These are phyloP conservation scores for Neopipo cinnamomea DNA, from an alignment of 2,113 vertebrate species.

Conservation along the genomic window DNA sequence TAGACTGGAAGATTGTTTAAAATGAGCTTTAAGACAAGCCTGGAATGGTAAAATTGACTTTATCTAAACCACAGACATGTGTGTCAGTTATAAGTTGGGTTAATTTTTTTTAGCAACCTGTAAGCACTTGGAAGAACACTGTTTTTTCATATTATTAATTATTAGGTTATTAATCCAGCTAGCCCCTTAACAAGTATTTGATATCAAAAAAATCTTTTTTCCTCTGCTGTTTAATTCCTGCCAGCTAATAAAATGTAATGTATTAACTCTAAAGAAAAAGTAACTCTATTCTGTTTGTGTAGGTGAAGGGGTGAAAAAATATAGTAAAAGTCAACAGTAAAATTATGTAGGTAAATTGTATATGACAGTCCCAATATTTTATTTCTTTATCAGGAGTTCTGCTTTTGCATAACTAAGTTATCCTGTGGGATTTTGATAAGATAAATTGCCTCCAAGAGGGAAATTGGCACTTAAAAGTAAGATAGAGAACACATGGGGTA, in stretches of 20 bases:
- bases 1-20: constrained; percentile 48
- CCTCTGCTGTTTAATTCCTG: not conserved
- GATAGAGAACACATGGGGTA: not conserved
- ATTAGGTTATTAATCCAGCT: not conserved
- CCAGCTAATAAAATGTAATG: not conserved
- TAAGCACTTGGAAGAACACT: not conserved
- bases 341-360: not conserved
- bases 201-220: not conserved
- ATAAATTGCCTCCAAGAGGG: not conserved
- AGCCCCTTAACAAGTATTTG: not conserved
- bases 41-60: not conserved
- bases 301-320: not conserved
- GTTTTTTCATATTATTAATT: not conserved
- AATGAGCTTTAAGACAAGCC: not conserved
- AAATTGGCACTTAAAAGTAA: not conserved
- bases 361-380: not conserved
- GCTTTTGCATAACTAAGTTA: not conserved
- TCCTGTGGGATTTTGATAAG: not conserved
- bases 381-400: not conserved
- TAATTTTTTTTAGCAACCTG: not conserved
- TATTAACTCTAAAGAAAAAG: not conserved
- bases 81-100: not conserved
- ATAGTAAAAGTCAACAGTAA: not conserved
- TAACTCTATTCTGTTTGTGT: not conserved
- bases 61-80: not conserved